Conservation (phyloP, 2,797 vertebrate species). For the Diglossa cyanea region DNA sequence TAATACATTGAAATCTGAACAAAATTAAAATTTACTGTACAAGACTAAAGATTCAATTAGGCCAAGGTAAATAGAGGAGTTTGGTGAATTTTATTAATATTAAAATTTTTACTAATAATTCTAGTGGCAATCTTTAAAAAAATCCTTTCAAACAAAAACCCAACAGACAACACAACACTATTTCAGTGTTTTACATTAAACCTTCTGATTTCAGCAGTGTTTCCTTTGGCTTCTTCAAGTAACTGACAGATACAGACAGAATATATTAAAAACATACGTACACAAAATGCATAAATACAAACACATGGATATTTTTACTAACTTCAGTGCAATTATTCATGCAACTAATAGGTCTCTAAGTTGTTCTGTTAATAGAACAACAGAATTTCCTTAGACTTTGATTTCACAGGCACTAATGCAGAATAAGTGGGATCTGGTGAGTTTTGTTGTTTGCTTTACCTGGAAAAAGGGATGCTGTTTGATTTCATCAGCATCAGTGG, state of each 20-base stretch:
- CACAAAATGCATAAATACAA: not conserved
- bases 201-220: not conserved
- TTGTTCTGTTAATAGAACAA: not conserved
- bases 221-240: not conserved
- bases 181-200: not conserved
- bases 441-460: constrained; percentile 72
- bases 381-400: not conserved
- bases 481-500: constrained; percentile 86
- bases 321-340: not conserved
- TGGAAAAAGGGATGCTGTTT: constrained; percentile 95
- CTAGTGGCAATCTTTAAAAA: not conserved
- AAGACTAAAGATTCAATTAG: not conserved
- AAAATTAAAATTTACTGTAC: not conserved
- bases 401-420: not conserved
- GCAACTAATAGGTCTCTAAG: not conserved
- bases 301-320: not conserved
- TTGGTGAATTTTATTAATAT: not conserved
- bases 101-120: not conserved
- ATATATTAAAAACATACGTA: not conserved
- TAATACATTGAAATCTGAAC: not conserved
- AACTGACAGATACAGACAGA: not conserved
- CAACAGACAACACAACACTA: not conserved
- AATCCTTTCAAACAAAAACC: not conserved
- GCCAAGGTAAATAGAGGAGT: not conserved
- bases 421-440: not conserved